A percentile compares a stretch with the other conserved stretches of the same genome.
Evolutionary conservation across 2,888 invertebrate species (phyloP).

Genomic region (Azorinus chamasolen): DNA sequence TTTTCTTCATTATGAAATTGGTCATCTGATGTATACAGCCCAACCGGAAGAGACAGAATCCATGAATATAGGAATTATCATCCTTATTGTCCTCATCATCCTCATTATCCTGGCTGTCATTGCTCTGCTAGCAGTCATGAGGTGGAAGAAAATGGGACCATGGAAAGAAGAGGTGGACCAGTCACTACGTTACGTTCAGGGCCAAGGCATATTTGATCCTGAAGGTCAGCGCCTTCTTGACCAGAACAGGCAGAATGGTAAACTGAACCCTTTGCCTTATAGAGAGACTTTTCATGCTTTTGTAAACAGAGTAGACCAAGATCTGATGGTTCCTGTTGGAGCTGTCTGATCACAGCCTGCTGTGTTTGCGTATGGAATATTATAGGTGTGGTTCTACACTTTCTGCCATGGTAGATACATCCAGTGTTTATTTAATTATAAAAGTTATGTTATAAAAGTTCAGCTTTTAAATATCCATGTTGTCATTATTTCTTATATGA

Average conservation of each 20-base stretch:
- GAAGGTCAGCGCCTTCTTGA: constrained; percentile 50
- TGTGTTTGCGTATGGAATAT: too few relatives aligned
- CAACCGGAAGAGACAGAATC: constrained; percentile 25
- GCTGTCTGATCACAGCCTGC: too few relatives aligned
- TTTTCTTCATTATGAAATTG: constrained; percentile 72
- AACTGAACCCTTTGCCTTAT: neutral
- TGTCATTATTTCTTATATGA: too few relatives aligned
- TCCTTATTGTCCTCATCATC: constrained; percentile 66
- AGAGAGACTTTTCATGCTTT: too few relatives aligned
- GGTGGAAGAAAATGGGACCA: constrained; percentile 68
- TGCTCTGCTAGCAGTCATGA: constrained; percentile 73
- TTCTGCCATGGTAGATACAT: too few relatives aligned
- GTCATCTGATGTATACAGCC: constrained; percentile 70
- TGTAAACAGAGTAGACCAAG: too few relatives aligned
- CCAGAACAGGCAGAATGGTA: constrained; percentile 64
- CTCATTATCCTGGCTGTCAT: constrained; percentile 68
- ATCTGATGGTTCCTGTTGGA: too few relatives aligned
- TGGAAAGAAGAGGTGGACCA: constrained; percentile 55
- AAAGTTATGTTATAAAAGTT: too few relatives aligned
- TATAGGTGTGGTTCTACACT: too few relatives aligned
- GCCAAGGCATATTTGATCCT: constrained; percentile 26
- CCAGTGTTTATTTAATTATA: too few relatives aligned
- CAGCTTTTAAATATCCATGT: too few relatives aligned
- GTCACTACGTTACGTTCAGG: constrained; percentile 26
- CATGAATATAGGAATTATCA: constrained; percentile 61